Conservation (phyloP, 2,888 invertebrate genomes). For the Achlya flavicornis region DNA sequence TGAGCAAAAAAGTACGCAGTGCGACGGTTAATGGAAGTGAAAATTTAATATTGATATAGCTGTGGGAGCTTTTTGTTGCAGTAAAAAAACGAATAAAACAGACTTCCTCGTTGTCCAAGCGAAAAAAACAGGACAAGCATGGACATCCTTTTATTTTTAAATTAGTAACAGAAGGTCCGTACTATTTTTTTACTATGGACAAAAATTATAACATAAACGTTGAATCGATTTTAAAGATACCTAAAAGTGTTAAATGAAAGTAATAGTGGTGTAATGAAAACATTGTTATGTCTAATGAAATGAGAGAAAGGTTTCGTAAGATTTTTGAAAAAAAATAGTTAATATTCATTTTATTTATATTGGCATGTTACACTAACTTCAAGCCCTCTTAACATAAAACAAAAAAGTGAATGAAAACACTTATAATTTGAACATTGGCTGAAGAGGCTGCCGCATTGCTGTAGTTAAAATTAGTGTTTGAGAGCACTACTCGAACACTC, state of each 20-base stretch:
- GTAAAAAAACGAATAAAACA: conserved; percentile 8
- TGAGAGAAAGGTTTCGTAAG: no score
- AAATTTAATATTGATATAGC: conserved; percentile 25
- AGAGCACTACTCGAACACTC: conserved; percentile 39
- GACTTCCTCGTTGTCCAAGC: conserved; percentile 4
- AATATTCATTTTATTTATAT: no score
- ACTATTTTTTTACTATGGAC: background rate
- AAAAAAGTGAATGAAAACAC: background rate
- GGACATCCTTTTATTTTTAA: conserved; percentile 4
- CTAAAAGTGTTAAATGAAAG: background rate
- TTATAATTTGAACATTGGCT: background rate
- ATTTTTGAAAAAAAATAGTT: no score
- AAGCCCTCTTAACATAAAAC: background rate
- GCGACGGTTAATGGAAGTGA: conserved; percentile 23
- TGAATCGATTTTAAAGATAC: background rate
- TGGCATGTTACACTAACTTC: background rate
- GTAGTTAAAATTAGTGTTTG: conserved; percentile 48
- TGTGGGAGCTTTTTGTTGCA: conserved; percentile 10
- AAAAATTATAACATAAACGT: background rate
- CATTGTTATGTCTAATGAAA: background rate
- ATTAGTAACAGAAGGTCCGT: conserved; percentile 1
- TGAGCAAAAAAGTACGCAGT: conserved; percentile 23
- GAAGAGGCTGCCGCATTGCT: background rate
- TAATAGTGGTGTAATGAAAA: background rate
- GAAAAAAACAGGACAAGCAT: conserved; percentile 3